Evolutionary conservation across 2,888 invertebrate species (phyloP), one percentile per base, ranked within the genome.

Genomic region (Ptilodon capucinus): DNA sequence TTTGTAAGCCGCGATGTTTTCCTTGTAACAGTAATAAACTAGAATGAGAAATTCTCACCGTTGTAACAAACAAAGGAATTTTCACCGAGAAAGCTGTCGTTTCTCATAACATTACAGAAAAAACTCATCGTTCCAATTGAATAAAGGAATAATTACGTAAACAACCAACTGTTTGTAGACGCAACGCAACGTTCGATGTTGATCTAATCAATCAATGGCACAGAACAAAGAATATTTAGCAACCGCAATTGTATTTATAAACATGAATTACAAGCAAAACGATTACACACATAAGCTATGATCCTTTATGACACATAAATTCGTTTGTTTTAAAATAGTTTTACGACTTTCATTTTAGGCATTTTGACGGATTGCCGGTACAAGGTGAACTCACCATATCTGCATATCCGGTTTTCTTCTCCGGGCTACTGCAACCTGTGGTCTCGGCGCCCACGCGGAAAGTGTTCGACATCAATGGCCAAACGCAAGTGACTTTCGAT

Each of bases 351-450:
- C 38, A 43, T 57, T 63, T 23, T 65, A 96, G 96, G 62, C 97
- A 97, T 74, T 95, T 95, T 46, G 96, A 96, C 74, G 98, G 97
- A 0, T 94, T 96, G 68, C 94, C 96, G 41, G 97, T 98, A 0
- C 94, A 94, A 77, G 98, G 98, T 8, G 95, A 96, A 76, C 94
- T 96, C 0, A 96, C 96, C 0, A 91, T 98, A 43, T 95, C 96
- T 4, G 95, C 96, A 0, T 96, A 95, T 74, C 97, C 97, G 0
- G 95, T 95, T 13, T 95, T 95, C 71, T 95, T 94, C 81, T 96
- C 97, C 1, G 93, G 94, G 0, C 92, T 95, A 0, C 92, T 96
- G 38, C 96, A 96, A 76, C 96, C 96, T 0, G 94, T 96, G 40
- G 95, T 94, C 69, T 93, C 94, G 65, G 86, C 93, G 0, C 94